Conservation (phyloP, 2,888 invertebrate genomes). For the Lochmaea capreae region DNA sequence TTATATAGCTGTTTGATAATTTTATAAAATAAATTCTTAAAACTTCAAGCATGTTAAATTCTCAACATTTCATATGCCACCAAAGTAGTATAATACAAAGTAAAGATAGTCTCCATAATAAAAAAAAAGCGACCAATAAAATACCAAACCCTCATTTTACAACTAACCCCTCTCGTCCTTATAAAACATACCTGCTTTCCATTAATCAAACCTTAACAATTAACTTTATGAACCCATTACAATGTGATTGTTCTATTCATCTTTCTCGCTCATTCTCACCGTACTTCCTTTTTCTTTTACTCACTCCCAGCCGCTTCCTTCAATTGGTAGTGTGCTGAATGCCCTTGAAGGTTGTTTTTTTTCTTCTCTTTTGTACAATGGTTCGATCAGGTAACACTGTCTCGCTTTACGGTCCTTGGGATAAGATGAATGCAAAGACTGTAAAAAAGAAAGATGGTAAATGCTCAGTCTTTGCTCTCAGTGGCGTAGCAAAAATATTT, state of each 20-base stretch:
- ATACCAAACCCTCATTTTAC: neutral
- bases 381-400: slow-evolving; percentile 41
- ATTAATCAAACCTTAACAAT: slow-evolving; percentile 19
- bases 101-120: no score
- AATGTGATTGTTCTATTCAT: slow-evolving; percentile 33
- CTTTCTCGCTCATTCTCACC: slow-evolving; percentile 3
- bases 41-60: no score
- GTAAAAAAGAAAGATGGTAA: slow-evolving; percentile 25
- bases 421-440: slow-evolving; percentile 31
- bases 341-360: slow-evolving; percentile 39
- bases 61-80: no score
- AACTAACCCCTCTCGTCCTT: neutral
- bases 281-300: slow-evolving; percentile 20
- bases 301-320: slow-evolving; percentile 14
- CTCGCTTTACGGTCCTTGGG: slow-evolving; percentile 36
- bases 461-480: slow-evolving; percentile 9
- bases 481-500: slow-evolving; percentile 9
- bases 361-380: slow-evolving; percentile 29
- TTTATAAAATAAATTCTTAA: no score
- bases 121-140: no score
- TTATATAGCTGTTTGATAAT: no score
- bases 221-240: slow-evolving; percentile 24
- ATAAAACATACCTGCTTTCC: neutral
- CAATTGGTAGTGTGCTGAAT: slow-evolving; percentile 27
- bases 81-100: no score